Base-by-base conservation (phyloP, 2,888 invertebrate species). In the Cephus runcator region DNA sequence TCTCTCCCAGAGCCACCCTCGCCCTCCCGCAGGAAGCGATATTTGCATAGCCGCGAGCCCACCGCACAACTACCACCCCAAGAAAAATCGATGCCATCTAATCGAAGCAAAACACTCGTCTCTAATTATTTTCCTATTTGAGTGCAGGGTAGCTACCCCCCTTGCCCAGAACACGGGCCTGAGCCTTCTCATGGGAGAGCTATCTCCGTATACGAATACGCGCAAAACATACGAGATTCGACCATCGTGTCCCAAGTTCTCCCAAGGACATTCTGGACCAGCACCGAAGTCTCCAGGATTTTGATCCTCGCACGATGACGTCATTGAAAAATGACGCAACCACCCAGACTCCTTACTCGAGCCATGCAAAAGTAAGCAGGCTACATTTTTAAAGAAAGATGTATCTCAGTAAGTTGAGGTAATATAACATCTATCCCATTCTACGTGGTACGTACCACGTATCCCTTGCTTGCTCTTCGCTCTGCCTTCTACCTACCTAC, bases 11-110 rank as follows among this genome's bases (percentile, higher is more conserved):
- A 40, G 40, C 83, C 79, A 79, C 83, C 77, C 80, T 84, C 79
- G 79, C 81, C 81, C 78, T 78, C 79, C 75, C 84, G 40, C 6
- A 40, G 40, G 40, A 40, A 40, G 40, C 40, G 80, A 82, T 89
- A 90, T 90, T 90, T 90, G 90, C 89, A 90, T 90, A 90, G 88
- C 86, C 85, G 82, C 87, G 83, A 86, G 83, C 79, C 82, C 85
- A 77, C 35, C 76, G 40, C 34, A 56, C 73, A 4, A 78, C 56
- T 30, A 71, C 56, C 69, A 71, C 77, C 76, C 84, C 80, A 84
- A 86, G 84, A 85, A 87, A 86, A 87, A 89, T 88, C 87, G 86
- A 89, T 84, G 85, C 83, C 77, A 79, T 83, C 85, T 88, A 89
- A 90, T 88, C 88, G 88, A 89, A 89, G 85, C 84, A 88, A 89